Percentiles rank a stretch among this genome's conserved stretches.
Conservation (phyloP, 2,113 vertebrate species). For the Larimichthys crocea region DNA sequence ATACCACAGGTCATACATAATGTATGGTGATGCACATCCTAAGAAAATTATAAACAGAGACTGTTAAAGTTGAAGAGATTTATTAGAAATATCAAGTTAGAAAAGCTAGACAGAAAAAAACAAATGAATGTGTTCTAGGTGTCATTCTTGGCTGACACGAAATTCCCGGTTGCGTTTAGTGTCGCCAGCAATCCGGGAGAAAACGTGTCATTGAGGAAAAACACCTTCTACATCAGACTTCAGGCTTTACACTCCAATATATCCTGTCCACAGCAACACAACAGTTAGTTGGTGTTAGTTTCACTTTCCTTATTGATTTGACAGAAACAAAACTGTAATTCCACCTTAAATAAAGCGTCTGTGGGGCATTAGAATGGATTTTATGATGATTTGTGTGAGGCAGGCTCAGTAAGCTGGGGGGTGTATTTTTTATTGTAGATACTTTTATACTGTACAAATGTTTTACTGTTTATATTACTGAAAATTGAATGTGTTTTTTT, state of each 20-base stretch:
- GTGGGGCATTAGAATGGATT: background rate
- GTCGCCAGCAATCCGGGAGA: slow-evolving; percentile 95
- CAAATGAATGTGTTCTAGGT: slow-evolving; percentile 63
- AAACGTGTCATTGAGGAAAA: slow-evolving; percentile 99
- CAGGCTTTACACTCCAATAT: too few species aligned
- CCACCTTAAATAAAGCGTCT: background rate
- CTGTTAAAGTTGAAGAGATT: background rate
- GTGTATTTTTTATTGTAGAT: slow-evolving; percentile 27
- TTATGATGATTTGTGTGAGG: too few species aligned
- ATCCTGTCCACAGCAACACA: background rate
- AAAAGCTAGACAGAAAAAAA: background rate
- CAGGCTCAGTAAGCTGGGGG: slow-evolving; percentile 3
- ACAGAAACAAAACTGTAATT: slow-evolving; percentile 12
- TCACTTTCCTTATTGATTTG: slow-evolving; percentile 28
- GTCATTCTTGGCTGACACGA: slow-evolving; percentile 95
- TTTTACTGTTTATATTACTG: slow-evolving; percentile 12
- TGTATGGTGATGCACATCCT: background rate
- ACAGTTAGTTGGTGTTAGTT: slow-evolving; percentile 2
- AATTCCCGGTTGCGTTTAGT: slow-evolving; percentile 92
- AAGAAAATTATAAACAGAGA: background rate
- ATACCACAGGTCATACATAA: background rate
- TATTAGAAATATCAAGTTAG: slow-evolving; percentile 7
- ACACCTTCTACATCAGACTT: slow-evolving; percentile 62
- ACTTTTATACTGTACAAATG: slow-evolving; percentile 10
- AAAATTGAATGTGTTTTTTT: background rate